These are phyloP conservation scores for Tenebrosternarchus preto DNA, from an alignment of 2,113 vertebrate genomes.

Conservation along the genomic window DNA sequence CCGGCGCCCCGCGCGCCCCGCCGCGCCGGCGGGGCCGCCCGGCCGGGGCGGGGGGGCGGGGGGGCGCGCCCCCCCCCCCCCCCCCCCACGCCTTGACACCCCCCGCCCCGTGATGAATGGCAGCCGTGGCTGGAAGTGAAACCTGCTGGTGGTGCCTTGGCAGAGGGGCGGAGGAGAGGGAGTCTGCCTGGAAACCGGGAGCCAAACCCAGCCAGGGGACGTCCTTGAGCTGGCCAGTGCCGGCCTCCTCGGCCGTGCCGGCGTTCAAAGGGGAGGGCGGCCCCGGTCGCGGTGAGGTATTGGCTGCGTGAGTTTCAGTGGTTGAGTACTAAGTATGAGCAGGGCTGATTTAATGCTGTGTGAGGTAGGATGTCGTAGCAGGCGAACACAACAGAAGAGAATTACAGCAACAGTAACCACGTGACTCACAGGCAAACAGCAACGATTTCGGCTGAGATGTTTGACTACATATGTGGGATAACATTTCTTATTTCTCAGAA, in stretches of 20 bases:
- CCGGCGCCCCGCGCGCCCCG: no score
- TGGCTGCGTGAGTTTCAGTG: no score
- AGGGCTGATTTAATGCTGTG: conserved; percentile 32
- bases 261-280: no score
- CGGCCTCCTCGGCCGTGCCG: no score
- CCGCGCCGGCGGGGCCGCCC: no score
- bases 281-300: no score
- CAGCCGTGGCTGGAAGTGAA: conserved; percentile 78
- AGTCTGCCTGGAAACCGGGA: conserved; percentile 66
- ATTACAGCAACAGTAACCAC: conserved; percentile 56
- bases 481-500: not conserved
- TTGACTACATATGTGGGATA: not conserved
- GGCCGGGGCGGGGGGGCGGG: conserved; percentile 56
- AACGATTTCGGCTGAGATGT: not conserved
- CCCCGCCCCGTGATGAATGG: conserved; percentile 79
- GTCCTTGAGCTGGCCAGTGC: conserved; percentile 64
- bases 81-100: conserved; percentile 57
- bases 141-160: conserved; percentile 73
- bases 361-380: conserved; percentile 41
- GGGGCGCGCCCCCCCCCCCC: conserved; percentile 57
- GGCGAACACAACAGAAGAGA: conserved; percentile 45
- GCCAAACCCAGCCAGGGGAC: conserved; percentile 69
- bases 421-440: conserved; percentile 35
- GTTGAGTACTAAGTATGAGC: not conserved
- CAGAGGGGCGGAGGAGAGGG: conserved; percentile 41